phyloP scores from a whole-genome alignment of 2,797 vertebrate species.

The Galagoides demidoff region DNA sequence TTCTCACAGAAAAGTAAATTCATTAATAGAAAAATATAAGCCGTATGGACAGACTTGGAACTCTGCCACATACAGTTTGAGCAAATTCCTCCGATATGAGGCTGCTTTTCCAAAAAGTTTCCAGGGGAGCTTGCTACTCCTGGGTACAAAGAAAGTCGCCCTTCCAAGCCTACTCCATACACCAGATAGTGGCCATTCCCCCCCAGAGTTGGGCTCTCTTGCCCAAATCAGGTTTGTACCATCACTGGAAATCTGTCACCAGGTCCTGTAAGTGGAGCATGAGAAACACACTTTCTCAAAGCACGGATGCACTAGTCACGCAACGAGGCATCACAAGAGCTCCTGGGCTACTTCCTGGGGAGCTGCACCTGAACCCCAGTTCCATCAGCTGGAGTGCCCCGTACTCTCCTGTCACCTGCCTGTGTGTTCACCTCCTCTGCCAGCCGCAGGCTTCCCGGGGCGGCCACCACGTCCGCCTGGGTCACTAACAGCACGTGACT shows the following conservation, averaged over 20 bases:
- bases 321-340: background rate
- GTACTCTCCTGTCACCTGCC: too few relatives aligned
- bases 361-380: background rate
- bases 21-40: conserved; percentile 56
- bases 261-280: background rate
- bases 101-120: conserved; percentile 41
- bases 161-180: background rate
- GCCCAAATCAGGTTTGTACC: background rate
- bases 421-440: background rate
- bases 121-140: background rate
- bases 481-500: background rate
- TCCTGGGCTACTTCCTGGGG: background rate
- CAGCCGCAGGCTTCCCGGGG: background rate
- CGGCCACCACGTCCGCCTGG: background rate
- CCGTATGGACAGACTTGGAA: background rate
- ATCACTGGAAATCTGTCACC: background rate
- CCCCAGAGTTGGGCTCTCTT: background rate
- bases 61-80: conserved; percentile 56
- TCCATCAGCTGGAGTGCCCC: background rate
- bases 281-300: conserved; percentile 28
- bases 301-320: background rate
- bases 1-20: conserved; percentile 55
- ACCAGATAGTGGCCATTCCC: background rate
- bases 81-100: conserved; percentile 49
- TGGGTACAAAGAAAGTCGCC: conserved; percentile 8